Conservation (phyloP, 2,888 invertebrate genomes). For the Dorcus hopei region DNA sequence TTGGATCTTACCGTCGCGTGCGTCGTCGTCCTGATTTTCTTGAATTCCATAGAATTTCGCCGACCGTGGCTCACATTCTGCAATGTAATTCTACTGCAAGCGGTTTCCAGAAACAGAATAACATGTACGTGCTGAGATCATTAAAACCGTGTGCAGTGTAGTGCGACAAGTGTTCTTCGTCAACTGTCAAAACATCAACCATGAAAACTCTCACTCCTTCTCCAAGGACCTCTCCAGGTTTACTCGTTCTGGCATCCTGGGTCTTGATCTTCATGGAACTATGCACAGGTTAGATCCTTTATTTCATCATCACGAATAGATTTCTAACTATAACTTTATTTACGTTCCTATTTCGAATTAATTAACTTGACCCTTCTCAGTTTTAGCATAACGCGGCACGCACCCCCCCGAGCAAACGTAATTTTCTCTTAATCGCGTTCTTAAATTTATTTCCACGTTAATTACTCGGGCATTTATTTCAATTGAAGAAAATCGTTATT, state of each 20-base stretch:
- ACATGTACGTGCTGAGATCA: slow-evolving; percentile 13
- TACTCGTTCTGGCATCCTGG: slow-evolving; percentile 38
- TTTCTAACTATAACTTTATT: too few species aligned
- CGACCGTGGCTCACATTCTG: too few species aligned
- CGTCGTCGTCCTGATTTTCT: background rate
- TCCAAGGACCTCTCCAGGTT: slow-evolving; percentile 36
- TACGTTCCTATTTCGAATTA: too few species aligned
- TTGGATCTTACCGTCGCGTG: background rate
- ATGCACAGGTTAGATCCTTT: slow-evolving; percentile 36
- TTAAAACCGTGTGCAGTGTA: slow-evolving; percentile 30
- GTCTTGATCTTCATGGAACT: slow-evolving; percentile 39
- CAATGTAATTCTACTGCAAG: background rate
- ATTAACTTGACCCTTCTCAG: too few species aligned
- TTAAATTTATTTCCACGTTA: too few species aligned
- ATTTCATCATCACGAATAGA: background rate
- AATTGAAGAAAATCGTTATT: too few species aligned
- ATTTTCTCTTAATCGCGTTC: too few species aligned
- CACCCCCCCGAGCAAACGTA: too few species aligned
- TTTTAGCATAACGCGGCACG: too few species aligned
- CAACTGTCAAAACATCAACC: slow-evolving; percentile 27
- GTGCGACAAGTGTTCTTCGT: slow-evolving; percentile 28
- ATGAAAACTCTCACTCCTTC: slow-evolving; percentile 36
- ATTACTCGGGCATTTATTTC: too few species aligned
- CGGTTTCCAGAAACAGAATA: background rate
- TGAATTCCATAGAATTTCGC: too few species aligned